Evolutionary conservation across 2,113 vertebrate genomes (phyloP), one percentile per base, ranked within the genome.

Genomic region (Eclectus roratus): DNA sequence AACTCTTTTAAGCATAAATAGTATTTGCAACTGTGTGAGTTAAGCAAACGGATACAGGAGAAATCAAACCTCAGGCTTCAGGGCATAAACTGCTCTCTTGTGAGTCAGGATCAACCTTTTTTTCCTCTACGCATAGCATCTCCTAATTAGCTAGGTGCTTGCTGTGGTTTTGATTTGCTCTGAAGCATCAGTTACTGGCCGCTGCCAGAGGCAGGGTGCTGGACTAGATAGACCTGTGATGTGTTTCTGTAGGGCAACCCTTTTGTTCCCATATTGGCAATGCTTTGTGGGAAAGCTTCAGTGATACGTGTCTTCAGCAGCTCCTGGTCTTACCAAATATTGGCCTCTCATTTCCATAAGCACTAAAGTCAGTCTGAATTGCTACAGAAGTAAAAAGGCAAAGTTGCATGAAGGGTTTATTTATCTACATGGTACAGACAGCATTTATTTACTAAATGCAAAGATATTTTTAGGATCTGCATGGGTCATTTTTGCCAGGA

Each of bases 81-180:
- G 96, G 96, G 94, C 94, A 97, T 92, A 96, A 96, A 96, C 96
- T 96, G 94, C 84, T 96, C 94, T 97, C 93, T 72, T 96, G 80
- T 96, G 94, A 96, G 91, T 96, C 96, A 97, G 83, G 94, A 96
- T 85, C 92, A 95, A 89, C 77, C 64, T 69, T 88, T 93, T 86
- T 92, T 83, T 50, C 69, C 88, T 89, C 73, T 88, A 72, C 1
- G 0, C 83, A 58, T 70, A 33, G 25, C 89, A 78, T 93, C 85
- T 91, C 89, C 52, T 91, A 96, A 95, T 96, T 92, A 96, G 70
- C n/a, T 71, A 94, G 92, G 83, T 94, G 83, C 92, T 94, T 74
- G 80, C 93, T 85, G 96, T 74, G 96, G 93, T 95, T 96, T 95
- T 93, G 89, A 93, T 92, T 89, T 93, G 80, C 85, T 95, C 93